phyloP scores from a whole-genome alignment of 2,797 vertebrate species.

The Sarcophilus harrisii region DNA sequence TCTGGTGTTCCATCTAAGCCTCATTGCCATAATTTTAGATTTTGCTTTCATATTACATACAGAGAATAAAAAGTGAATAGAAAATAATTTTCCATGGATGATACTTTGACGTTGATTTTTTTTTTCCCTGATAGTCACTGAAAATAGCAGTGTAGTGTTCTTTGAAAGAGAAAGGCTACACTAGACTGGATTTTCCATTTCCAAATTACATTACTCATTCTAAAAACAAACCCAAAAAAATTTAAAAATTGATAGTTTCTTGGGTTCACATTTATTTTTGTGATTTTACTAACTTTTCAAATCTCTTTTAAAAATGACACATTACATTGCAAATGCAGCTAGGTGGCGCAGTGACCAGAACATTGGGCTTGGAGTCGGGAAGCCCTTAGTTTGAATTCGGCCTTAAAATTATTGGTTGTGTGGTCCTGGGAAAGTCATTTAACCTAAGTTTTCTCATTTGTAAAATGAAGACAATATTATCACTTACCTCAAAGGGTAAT shows the following conservation, averaged over 20 bases:
- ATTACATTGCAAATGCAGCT: slow-evolving; percentile 88
- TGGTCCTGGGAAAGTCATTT: neutral
- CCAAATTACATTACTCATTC: slow-evolving; percentile 84
- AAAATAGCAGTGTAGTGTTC: slow-evolving; percentile 91
- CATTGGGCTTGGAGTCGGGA: neutral
- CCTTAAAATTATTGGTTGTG: neutral
- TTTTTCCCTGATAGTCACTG: slow-evolving; percentile 90
- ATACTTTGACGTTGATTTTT: slow-evolving; percentile 88
- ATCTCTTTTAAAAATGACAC: slow-evolving; percentile 90
- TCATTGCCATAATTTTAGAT: slow-evolving; percentile 7
- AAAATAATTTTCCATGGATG: slow-evolving; percentile 85
- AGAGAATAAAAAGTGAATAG: slow-evolving; percentile 71
- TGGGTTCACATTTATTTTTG: slow-evolving; percentile 73
- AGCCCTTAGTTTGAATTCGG: neutral
- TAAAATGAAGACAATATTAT: neutral
- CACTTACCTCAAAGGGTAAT: neutral
- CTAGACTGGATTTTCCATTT: slow-evolving; percentile 84
- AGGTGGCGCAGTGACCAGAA: neutral
- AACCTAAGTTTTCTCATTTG: neutral
- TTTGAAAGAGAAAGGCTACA: slow-evolving; percentile 85
- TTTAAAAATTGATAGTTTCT: slow-evolving; percentile 77
- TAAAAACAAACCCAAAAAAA: slow-evolving; percentile 87
- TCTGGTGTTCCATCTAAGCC: neutral
- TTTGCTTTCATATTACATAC: slow-evolving; percentile 56
- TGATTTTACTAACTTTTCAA: slow-evolving; percentile 79